phyloP scores from a whole-genome alignment of 1,140 invertebrate genomes.

The Octopus sinensis region DNA sequence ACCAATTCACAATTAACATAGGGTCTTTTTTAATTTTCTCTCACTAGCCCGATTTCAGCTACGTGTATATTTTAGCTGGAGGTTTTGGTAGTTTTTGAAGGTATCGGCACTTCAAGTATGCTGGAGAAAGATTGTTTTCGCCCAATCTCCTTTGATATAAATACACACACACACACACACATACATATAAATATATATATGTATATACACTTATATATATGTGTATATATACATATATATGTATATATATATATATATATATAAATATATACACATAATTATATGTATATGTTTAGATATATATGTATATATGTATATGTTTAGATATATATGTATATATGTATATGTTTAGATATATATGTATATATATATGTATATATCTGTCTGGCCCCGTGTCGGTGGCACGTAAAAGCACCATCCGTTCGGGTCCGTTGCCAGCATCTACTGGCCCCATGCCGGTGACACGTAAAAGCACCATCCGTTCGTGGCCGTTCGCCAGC shows the following conservation, averaged over 20 bases:
- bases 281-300: background rate
- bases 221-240: background rate
- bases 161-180: background rate
- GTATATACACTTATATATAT: background rate
- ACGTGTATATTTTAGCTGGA: too few relatives aligned
- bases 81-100: too few relatives aligned
- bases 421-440: background rate
- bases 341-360: background rate
- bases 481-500: background rate
- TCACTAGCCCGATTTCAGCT: too few relatives aligned
- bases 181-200: background rate
- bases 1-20: too few relatives aligned
- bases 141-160: too few relatives aligned
- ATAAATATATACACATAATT: background rate
- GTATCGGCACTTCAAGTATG: too few relatives aligned
- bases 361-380: conserved; percentile 4
- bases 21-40: too few relatives aligned
- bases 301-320: background rate
- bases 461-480: background rate
- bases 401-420: background rate
- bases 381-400: background rate
- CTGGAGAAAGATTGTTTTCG: too few relatives aligned
- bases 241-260: background rate
- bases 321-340: background rate
- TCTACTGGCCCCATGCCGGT: background rate